A percentile compares a stretch with the other conserved stretches of the same genome.
Evolutionary conservation across 2,797 vertebrate genomes (phyloP).

Genomic region (Phataginus tetradactyla): DNA sequence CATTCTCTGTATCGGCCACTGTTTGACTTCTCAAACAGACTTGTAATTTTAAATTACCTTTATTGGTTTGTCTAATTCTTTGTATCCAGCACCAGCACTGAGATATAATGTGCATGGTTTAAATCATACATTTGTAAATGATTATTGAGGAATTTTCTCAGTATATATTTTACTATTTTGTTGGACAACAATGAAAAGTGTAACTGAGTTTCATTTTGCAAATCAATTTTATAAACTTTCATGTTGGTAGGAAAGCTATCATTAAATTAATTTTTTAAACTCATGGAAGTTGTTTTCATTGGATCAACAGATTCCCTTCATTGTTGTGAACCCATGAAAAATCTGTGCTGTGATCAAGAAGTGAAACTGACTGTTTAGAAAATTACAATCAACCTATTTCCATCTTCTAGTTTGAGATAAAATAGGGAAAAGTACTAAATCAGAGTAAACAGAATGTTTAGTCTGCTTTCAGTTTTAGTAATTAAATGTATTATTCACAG

Average conservation of each 20-base stretch:
- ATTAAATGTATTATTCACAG: conserved; percentile 53
- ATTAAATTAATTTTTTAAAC: conserved; percentile 63
- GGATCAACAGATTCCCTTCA: conserved; percentile 26
- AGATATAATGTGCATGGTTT: not conserved
- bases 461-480: conserved; percentile 69
- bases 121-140: not conserved
- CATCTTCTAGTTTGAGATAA: conserved; percentile 56
- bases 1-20: not conserved
- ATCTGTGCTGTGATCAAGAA: conserved; percentile 65
- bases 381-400: conserved; percentile 59
- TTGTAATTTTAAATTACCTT: not conserved
- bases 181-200: not conserved
- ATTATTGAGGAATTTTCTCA: not conserved
- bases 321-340: conserved; percentile 45
- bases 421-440: conserved; percentile 56
- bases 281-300: conserved; percentile 27
- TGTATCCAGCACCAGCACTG: not conserved
- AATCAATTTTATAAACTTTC: conserved; percentile 39
- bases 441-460: conserved; percentile 66
- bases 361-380: conserved; percentile 54
- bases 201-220: conserved; percentile 15
- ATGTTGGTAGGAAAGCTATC: conserved; percentile 30
- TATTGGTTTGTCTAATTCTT: not conserved
- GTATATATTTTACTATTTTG: conserved; percentile 35
- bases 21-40: not conserved